Conservation (phyloP, 2,888 invertebrate genomes). For the Sympetrum striolatum region DNA sequence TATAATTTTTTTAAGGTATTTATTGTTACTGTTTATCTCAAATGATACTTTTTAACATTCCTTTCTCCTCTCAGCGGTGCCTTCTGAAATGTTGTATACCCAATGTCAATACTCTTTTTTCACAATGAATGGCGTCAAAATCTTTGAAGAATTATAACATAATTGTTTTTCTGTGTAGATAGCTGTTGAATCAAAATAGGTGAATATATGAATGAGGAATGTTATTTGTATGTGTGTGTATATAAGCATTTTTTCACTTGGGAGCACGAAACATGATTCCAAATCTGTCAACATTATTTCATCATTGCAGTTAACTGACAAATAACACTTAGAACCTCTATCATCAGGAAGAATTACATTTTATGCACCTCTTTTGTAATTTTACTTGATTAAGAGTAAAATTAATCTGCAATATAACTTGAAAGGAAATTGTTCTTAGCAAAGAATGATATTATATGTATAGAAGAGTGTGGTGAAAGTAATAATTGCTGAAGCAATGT, state of each 20-base stretch:
- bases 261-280: constrained; percentile 37
- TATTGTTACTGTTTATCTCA: constrained; percentile 16
- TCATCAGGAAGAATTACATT: constrained; percentile 7
- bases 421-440: neutral
- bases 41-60: constrained; percentile 16
- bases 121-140: constrained; percentile 18
- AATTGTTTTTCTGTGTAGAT: constrained; percentile 23
- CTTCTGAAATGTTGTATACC: constrained; percentile 42
- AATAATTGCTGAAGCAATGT: constrained; percentile 18
- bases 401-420: constrained; percentile 21
- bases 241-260: constrained; percentile 39
- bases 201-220: constrained; percentile 40
- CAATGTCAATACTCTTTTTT: constrained; percentile 38
- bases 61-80: constrained; percentile 34
- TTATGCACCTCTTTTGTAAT: constrained; percentile 21
- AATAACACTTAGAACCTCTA: neutral
- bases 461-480: constrained; percentile 22
- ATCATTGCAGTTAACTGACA: constrained; percentile 26
- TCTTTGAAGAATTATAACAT: constrained; percentile 23
- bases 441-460: constrained; percentile 28
- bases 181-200: constrained; percentile 9
- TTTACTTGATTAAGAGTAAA: constrained; percentile 2
- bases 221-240: constrained; percentile 39
- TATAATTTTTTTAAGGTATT: constrained; percentile 2
- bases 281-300: constrained; percentile 28